Conservation (phyloP, 2,888 invertebrate species). For the Dascillus cervinus region DNA sequence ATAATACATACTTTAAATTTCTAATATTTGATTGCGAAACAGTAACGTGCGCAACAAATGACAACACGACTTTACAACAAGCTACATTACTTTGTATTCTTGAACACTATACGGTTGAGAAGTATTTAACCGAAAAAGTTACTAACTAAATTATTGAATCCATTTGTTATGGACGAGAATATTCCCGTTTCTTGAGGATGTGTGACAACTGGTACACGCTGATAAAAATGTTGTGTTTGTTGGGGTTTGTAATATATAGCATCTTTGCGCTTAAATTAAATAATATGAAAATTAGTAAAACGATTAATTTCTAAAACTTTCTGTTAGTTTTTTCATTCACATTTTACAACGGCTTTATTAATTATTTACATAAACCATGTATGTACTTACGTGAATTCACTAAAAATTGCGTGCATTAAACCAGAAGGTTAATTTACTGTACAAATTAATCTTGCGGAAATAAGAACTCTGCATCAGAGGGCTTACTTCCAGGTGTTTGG, state of each 20-base stretch:
- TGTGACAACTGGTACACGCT: slow-evolving; percentile 37
- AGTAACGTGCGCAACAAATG: no score
- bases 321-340: no score
- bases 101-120: no score
- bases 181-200: slow-evolving; percentile 51
- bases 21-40: no score
- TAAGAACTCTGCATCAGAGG: slow-evolving; percentile 23
- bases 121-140: slow-evolving; percentile 12
- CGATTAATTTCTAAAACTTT: background rate
- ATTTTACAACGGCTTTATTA: no score
- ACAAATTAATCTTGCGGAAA: slow-evolving; percentile 33
- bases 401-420: background rate
- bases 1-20: no score
- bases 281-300: background rate
- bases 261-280: slow-evolving; percentile 54
- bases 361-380: no score
- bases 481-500: slow-evolving; percentile 13
- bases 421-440: no score
- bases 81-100: no score
- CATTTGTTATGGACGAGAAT: slow-evolving; percentile 67
- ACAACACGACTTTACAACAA: no score
- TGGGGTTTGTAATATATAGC: slow-evolving; percentile 58
- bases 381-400: no score
- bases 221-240: slow-evolving; percentile 39
- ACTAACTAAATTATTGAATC: slow-evolving; percentile 67